Base-by-base conservation (phyloP, 2,797 vertebrate species). In the Girardinus metallicus region DNA sequence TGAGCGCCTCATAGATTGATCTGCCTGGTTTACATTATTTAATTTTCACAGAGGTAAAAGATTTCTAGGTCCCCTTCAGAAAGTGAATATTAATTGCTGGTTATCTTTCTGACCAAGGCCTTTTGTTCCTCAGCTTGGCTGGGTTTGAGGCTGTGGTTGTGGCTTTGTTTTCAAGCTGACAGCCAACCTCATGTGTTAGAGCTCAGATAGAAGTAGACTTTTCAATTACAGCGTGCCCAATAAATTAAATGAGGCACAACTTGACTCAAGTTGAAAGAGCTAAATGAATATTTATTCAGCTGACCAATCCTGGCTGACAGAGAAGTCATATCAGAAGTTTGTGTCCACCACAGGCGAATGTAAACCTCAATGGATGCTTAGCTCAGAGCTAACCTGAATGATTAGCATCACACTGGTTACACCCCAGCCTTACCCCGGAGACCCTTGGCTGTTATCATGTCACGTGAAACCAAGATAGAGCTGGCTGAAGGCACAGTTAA, bases 381-480 rank as follows among this genome's bases (percentile, higher is more conserved):
- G 62, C 34, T 80, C 55, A 70, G 0, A 77, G 34, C 47, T 1
- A 16, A 75, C 29, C 66, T 64, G 55, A 13, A 49, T 49, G 55
- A 88, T 82, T 73, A 83, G 64, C 36, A 36, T 66, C 64, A 75
- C 66, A 80, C 23, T 3, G 13, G 18, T 49, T 57, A 55, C 80
- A 76, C 74, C 44, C 43, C 13, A 1, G 26, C 34, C 36, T 34
- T 78, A 73, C 89, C 80, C 83, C 2, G 16, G 90, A 91, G 85
- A 87, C 85, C 78, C 78, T 15, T 3, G 47, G 85, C 83, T 86
- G 86, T 88, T 92, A 91, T 91, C 66, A 47, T 92, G 94, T 94
- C 91, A 95, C 90, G 85, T 90, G 93, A 95, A 89, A 93, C 90
- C 91, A 85, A 91, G 43, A 47, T 82, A 77, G 87, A 94, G 84